These are phyloP conservation scores for Xerus inauris DNA, from an alignment of 2,113 vertebrate genomes.

Conservation along the genomic window DNA sequence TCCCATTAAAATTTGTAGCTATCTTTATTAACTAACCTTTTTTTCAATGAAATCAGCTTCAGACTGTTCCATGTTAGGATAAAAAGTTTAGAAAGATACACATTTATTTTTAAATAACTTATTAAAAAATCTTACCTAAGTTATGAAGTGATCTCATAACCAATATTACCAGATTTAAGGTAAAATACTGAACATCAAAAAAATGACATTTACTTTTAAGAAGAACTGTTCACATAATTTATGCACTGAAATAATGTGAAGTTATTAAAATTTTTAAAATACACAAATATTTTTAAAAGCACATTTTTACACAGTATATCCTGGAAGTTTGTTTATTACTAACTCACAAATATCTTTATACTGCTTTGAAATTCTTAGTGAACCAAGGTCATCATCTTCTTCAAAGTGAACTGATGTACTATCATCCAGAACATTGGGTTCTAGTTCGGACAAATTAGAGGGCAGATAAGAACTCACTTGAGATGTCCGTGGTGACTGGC, in stretches of 20 bases:
- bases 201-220: not conserved
- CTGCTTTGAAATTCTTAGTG: slow-evolving; percentile 85
- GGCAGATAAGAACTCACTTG: slow-evolving; percentile 83
- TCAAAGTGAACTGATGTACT: slow-evolving; percentile 72
- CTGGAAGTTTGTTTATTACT: slow-evolving; percentile 91
- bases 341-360: slow-evolving; percentile 93
- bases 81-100: not conserved
- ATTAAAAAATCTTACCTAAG: slow-evolving; percentile 16
- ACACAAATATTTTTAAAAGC: slow-evolving; percentile 40
- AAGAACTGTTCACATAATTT: slow-evolving; percentile 34
- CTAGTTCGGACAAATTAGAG: slow-evolving; percentile 78
- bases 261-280: slow-evolving; percentile 17
- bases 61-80: not conserved
- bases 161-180: slow-evolving; percentile 15
- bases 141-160: not conserved
- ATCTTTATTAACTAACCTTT: not conserved
- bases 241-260: not conserved
- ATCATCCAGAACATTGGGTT: slow-evolving; percentile 77
- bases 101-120: slow-evolving; percentile 57
- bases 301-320: slow-evolving; percentile 91
- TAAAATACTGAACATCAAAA: slow-evolving; percentile 40
- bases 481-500: slow-evolving; percentile 71
- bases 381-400: slow-evolving; percentile 84
- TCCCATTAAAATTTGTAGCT: not conserved
- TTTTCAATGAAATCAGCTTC: slow-evolving; percentile 13